Percentiles rank a stretch among this genome's conserved stretches.
Conservation (phyloP, 1,140 invertebrate genomes). For the Drosophila persimilis region DNA sequence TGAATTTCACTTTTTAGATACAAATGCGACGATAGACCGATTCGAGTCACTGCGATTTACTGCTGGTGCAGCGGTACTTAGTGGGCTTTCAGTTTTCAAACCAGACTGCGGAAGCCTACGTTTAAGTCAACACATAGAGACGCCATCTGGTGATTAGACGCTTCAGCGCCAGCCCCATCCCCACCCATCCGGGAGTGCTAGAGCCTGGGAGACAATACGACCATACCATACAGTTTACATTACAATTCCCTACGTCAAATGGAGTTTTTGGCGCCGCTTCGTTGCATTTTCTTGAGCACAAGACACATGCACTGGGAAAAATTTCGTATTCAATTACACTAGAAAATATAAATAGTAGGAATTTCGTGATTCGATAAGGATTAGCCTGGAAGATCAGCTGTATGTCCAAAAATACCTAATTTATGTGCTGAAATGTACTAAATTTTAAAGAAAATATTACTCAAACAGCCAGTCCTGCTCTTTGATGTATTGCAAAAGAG, state of each 20-base stretch:
- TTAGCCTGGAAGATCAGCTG: too few relatives aligned
- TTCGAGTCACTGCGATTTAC: conserved; percentile 2
- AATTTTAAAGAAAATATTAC: too few relatives aligned
- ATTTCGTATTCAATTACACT: neutral
- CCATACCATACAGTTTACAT: conserved; percentile 4
- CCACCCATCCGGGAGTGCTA: neutral
- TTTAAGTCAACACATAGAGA: conserved; percentile 41
- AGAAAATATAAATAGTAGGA: too few relatives aligned
- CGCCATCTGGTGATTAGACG: conserved; percentile 46
- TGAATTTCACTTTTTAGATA: conserved; percentile 55
- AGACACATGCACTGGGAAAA: too few relatives aligned
- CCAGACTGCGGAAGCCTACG: conserved; percentile 55
- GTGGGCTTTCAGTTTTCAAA: conserved; percentile 61
- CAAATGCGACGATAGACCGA: conserved; percentile 41
- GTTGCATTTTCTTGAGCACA: conserved; percentile 56
- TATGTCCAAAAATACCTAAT: too few relatives aligned
- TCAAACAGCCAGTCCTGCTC: too few relatives aligned
- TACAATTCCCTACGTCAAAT: conserved; percentile 11
- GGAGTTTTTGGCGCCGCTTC: conserved; percentile 63
- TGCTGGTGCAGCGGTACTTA: conserved; percentile 27
- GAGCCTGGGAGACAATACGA: too few relatives aligned
- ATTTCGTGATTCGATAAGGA: too few relatives aligned
- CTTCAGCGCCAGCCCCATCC: conserved; percentile 40
- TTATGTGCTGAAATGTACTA: too few relatives aligned
- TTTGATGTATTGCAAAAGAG: too few relatives aligned